Evolutionary conservation across 2,113 vertebrate species (phyloP), one percentile per base, ranked within the genome.

Genomic region (Psittacula cyanocephala): DNA sequence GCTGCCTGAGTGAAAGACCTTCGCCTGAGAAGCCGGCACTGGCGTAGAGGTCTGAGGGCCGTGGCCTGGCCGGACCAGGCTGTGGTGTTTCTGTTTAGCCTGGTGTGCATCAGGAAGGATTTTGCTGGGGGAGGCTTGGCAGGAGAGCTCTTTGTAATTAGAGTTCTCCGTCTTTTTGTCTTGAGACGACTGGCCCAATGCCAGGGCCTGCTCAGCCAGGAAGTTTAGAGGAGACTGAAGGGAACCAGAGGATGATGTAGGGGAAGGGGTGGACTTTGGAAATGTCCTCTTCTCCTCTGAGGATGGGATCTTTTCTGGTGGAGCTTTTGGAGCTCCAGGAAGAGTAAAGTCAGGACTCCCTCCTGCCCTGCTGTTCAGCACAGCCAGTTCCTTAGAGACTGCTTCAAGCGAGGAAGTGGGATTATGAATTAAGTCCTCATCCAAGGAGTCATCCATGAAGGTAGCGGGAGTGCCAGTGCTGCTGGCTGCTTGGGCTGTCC

Each of bases 141-240:
- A 96, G 43, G 98, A 78, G 16, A 97, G 94, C 28, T 98, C 98
- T 95, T 98, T 98, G 95, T 97, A 98, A 92, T 92, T 93, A 55
- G 97, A 96, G 92, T 87, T 97, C 79, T 98, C 98, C 6, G 92
- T 2, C 92, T 98, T 98, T 86, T 98, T 98, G 82, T 98, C 98
- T 95, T 97, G 98, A 93, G 98, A 96, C 81, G 98, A 91, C 75
- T 98, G 98, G 55, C 98, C 98, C 79, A 98, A 86, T 0, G 97
- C 97, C 57, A 98, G 89, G 46, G 98, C 98, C 95, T 98, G 98
- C 78, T 98, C 98, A 24, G 98, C 98, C 86, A 98, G 89, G 88
- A 98, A 98, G 88, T 97, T 98, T 16, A 98, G 98, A 28, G 98
- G 97, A 43, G 98, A 98, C 77, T 98, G 98, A n/a, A 98, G 95